These are phyloP conservation scores for Drosophila ficusphila DNA, from an alignment of 1,140 invertebrate genomes.

Conservation along the genomic window DNA sequence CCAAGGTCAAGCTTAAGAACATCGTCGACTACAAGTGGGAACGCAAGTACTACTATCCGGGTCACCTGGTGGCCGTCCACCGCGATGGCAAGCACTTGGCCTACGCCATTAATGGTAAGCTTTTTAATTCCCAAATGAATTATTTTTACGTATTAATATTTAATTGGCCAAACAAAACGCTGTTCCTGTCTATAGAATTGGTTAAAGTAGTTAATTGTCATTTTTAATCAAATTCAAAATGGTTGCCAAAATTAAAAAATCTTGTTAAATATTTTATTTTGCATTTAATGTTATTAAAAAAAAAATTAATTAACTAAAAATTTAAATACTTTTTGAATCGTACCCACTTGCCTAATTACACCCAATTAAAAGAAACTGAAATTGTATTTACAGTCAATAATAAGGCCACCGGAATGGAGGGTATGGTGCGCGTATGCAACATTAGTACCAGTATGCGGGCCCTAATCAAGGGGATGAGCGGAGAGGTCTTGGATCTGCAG, in stretches of 20 bases:
- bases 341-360: no score
- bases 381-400: conserved; percentile 68
- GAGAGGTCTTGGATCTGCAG: conserved; percentile 93
- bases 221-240: not conserved
- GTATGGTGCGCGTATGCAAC: conserved; percentile 92
- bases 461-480: conserved; percentile 94
- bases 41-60: conserved; percentile 92
- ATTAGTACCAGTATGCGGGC: conserved; percentile 90
- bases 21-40: conserved; percentile 98
- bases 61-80: conserved; percentile 95
- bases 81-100: conserved; percentile 93
- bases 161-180: no score
- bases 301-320: no score
- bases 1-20: conserved; percentile 95
- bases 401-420: conserved; percentile 85
- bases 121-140: not conserved
- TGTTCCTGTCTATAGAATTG: no score
- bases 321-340: no score
- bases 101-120: conserved; percentile 94
- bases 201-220: not conserved
- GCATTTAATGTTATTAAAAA: no score
- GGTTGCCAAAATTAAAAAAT: no score
- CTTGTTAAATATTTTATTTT: no score
- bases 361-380: not conserved
- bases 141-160: no score